A percentile compares a stretch with the other conserved stretches of the same genome.
phyloP scores from a whole-genome alignment of 2,888 invertebrate species.

The Metallyticus violacea region DNA sequence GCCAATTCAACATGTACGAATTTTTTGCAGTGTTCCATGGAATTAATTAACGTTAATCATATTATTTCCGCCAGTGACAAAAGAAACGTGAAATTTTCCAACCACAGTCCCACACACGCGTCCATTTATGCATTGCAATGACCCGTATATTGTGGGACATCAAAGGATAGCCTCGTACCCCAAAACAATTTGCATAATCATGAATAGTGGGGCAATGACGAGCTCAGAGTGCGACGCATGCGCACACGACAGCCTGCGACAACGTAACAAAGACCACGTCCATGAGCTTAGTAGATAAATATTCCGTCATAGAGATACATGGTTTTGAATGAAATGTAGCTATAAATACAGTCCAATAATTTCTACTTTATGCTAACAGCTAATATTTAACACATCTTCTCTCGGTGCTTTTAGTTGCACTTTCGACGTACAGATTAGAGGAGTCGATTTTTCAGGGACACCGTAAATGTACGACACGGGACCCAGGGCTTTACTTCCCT shows the following conservation, averaged over 20 bases:
- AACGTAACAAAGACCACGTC: background rate
- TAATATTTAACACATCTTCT: no score
- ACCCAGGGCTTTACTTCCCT: no score
- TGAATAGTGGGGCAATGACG: background rate
- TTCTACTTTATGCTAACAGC: no score
- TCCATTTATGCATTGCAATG: background rate
- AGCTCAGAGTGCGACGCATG: no score
- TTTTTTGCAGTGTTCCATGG: background rate
- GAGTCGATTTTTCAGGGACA: no score
- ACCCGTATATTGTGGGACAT: background rate
- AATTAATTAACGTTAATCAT: background rate
- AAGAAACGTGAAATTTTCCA: background rate
- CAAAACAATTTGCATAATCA: background rate
- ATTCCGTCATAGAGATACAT: background rate
- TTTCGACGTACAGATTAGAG: no score
- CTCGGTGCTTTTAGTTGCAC: no score
- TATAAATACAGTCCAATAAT: no score
- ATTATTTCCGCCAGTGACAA: background rate
- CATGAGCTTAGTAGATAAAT: no score
- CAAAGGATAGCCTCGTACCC: background rate
- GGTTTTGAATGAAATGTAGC: background rate
- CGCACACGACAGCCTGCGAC: background rate
- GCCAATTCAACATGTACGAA: background rate
- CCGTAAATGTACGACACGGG: no score
- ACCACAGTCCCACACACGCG: background rate